Base-by-base conservation (phyloP, 2,113 vertebrate genomes). In the Girardinichthys multiradiatus region DNA sequence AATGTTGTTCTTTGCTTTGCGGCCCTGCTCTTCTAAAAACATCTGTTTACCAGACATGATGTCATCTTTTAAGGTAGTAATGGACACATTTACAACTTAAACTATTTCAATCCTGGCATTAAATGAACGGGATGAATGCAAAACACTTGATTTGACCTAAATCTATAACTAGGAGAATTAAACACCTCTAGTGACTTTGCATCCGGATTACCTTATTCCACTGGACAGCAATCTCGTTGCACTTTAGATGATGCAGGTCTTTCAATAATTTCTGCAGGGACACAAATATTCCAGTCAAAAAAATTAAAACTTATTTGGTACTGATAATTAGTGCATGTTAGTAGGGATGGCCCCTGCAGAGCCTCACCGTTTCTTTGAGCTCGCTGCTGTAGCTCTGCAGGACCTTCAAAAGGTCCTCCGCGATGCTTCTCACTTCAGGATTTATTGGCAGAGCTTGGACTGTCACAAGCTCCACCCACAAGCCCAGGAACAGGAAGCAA, bases 281-380 rank as follows among this genome's bases (percentile, higher is more conserved):
- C 37, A 63, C 4, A 61, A 21, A 27, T 12, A n/a, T n/a, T 37
- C 35, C 35, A 35, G 9, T 26, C 6, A 57, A 12, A 57, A 27
- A 4, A 14, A 28, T 28, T 58, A 58, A 58, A 58, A 15, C 13
- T 2, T 15, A 10, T 28, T 8, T 13, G 26, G 37, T 39, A 33
- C 31, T 33, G 31, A 33, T 33, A 33, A 33, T 33, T 6, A 39
- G 37, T 2, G 1, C 9, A 8, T 39, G 37, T 39, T 39, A 12
- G 37, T 10, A 12, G 45, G 14, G 45, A 48, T 10, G 4, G 35
- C 5, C 10, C 45, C 48, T 24, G 5, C 0, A 17, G 48, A 57
- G 9, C 28, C 87, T 83, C 54, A 89, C 87, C 42, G 10, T 24
- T 0, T 39, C 1, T 1, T 21, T 31, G 4, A 86, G 37, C 12